Evolutionary conservation across 2,113 vertebrate species (phyloP).

Genomic region (Triplophysa tibetana): DNA sequence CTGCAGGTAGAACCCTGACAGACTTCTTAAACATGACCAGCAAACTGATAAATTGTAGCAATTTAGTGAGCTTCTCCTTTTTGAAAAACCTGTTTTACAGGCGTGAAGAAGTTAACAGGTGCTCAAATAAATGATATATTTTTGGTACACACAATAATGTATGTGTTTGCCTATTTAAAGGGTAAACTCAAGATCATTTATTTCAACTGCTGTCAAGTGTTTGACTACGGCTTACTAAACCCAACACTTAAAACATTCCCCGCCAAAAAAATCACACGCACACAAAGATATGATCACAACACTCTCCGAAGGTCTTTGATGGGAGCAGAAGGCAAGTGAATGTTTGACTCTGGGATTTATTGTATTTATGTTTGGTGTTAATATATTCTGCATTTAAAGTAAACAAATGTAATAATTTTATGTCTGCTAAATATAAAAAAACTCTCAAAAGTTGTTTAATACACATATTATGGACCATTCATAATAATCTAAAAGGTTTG

Average conservation of each 20-base stretch:
- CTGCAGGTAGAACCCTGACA: neutral
- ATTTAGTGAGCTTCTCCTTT: neutral
- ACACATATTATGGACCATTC: neutral
- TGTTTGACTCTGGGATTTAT: neutral
- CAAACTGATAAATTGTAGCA: neutral
- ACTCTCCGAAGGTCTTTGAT: neutral
- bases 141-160: slow-evolving; percentile 1
- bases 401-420: neutral
- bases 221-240: neutral
- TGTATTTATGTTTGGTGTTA: neutral
- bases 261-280: slow-evolving; percentile 14
- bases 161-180: neutral
- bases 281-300: slow-evolving; percentile 20
- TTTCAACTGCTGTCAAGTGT: neutral
- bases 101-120: neutral
- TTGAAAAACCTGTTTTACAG: neutral
- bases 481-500: no score
- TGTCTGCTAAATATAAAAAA: neutral
- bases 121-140: neutral
- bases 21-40: neutral
- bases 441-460: neutral
- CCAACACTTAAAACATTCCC: slow-evolving; percentile 10
- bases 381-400: neutral
- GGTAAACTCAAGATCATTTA: neutral
- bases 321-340: neutral